These are phyloP conservation scores for Trinectes maculatus DNA, from an alignment of 2,113 vertebrate species.

Conservation along the genomic window DNA sequence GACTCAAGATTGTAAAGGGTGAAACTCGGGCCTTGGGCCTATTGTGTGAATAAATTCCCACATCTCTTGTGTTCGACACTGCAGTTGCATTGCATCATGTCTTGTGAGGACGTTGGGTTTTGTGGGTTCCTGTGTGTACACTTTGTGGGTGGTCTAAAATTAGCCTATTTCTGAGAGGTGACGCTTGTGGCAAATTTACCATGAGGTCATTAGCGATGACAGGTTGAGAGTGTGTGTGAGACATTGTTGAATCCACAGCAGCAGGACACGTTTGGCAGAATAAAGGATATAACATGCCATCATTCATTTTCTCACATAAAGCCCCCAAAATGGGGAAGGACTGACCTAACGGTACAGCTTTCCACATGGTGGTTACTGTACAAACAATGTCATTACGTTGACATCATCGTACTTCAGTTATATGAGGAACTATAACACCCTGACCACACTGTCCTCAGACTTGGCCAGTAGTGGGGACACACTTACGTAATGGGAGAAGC, in stretches of 20 bases:
- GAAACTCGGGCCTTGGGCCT: conserved; percentile 73
- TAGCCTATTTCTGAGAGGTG: conserved; percentile 42
- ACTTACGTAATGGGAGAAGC: conserved; percentile 73
- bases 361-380: conserved; percentile 71
- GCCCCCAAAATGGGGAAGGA: conserved; percentile 64
- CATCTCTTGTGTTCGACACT: conserved; percentile 37
- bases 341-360: conserved; percentile 56
- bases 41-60: conserved; percentile 56
- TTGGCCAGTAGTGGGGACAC: conserved; percentile 61
- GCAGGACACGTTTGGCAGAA: conserved; percentile 53
- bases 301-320: conserved; percentile 64
- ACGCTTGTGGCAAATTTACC: conserved; percentile 40
- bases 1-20: conserved; percentile 84
- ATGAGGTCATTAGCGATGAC: conserved; percentile 65
- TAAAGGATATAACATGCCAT: conserved; percentile 42
- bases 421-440: conserved; percentile 58
- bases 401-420: conserved; percentile 78
- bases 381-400: conserved; percentile 76
- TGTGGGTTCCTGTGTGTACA: conserved; percentile 46
- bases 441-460: conserved; percentile 65
- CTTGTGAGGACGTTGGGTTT: conserved; percentile 49
- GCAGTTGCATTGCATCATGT: conserved; percentile 32
- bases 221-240: conserved; percentile 28
- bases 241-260: conserved; percentile 41
- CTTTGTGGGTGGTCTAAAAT: conserved; percentile 65